Evolutionary conservation across 2,797 vertebrate species (phyloP).

Genomic region (Fundulus diaphanus): DNA sequence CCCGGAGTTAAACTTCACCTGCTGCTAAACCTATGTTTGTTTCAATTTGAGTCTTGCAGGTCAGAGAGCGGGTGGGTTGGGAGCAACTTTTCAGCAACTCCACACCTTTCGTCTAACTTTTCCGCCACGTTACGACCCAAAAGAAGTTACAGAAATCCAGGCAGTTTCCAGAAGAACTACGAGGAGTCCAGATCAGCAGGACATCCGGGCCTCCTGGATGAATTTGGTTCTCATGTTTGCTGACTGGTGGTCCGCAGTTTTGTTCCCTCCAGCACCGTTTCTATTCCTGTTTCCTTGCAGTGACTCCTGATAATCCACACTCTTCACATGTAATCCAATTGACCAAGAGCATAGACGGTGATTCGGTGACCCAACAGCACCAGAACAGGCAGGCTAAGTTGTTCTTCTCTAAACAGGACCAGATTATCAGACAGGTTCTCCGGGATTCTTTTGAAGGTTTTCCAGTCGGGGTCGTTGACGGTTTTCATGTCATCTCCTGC

Average conservation of each 20-base stretch:
- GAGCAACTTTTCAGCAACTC: background rate
- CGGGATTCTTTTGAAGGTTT: background rate
- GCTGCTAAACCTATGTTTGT: background rate
- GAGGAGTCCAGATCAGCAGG: background rate
- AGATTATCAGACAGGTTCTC: background rate
- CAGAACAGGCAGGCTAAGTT: background rate
- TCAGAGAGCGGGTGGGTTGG: background rate
- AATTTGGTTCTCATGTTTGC: background rate
- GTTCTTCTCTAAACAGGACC: constrained; percentile 5
- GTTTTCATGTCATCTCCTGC: background rate
- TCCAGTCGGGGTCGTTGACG: background rate
- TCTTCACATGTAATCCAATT: constrained; percentile 70
- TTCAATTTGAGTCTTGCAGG: constrained; percentile 1
- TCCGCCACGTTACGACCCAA: background rate
- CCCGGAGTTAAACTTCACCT: background rate
- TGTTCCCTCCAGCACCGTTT: constrained; percentile 18
- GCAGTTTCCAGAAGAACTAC: background rate
- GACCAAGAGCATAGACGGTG: constrained; percentile 1
- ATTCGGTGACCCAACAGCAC: background rate
- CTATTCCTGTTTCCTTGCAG: constrained; percentile 38
- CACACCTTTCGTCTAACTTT: background rate
- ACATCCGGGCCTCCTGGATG: background rate
- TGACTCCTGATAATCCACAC: constrained; percentile 60
- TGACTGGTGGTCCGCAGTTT: constrained; percentile 3
- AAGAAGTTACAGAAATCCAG: constrained; percentile 6